A percentile compares a stretch with the other conserved stretches of the same genome.
phyloP scores from a whole-genome alignment of 2,113 vertebrate species.

The Datnioides undecimradiatus region DNA sequence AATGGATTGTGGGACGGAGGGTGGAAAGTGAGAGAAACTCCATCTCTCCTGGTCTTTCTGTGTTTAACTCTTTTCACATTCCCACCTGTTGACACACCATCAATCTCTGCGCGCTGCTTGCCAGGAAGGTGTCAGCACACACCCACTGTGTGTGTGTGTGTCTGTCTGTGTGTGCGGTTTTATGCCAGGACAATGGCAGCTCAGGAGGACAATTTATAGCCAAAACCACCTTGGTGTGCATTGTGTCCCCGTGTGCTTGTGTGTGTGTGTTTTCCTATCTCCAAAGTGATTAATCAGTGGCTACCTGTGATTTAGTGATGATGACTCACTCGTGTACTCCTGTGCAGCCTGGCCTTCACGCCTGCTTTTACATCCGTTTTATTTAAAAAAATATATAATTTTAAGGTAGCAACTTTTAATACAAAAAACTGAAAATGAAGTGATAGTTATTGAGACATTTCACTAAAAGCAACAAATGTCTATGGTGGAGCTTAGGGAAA shows the following conservation, averaged over 20 bases:
- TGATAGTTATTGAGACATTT: too few relatives aligned
- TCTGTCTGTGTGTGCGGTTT: conserved; percentile 37
- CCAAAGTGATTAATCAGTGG: conserved; percentile 43
- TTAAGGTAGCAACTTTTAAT: too few relatives aligned
- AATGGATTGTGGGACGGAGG: not conserved
- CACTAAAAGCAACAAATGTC: too few relatives aligned
- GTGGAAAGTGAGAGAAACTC: conserved; percentile 66
- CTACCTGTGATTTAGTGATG: conserved; percentile 9
- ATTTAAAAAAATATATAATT: too few relatives aligned
- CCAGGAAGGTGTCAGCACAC: conserved; percentile 65
- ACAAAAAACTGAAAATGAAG: too few relatives aligned
- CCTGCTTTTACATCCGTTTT: not conserved
- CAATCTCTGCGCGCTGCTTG: conserved; percentile 32
- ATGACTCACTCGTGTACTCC: conserved; percentile 13
- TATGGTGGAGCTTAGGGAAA: too few relatives aligned
- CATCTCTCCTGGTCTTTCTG: conserved; percentile 48
- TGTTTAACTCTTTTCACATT: conserved; percentile 67
- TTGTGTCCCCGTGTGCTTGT: conserved; percentile 21
- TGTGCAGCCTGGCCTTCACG: not conserved
- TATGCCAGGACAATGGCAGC: conserved; percentile 58
- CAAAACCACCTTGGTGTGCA: conserved; percentile 3
- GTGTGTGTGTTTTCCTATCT: conserved; percentile 53
- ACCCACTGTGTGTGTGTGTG: not conserved
- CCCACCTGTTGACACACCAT: conserved; percentile 79
- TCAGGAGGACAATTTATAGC: conserved; percentile 60